These are phyloP conservation scores for Bombyx mandarina DNA, from an alignment of 1,140 invertebrate species.

Conservation along the genomic window DNA sequence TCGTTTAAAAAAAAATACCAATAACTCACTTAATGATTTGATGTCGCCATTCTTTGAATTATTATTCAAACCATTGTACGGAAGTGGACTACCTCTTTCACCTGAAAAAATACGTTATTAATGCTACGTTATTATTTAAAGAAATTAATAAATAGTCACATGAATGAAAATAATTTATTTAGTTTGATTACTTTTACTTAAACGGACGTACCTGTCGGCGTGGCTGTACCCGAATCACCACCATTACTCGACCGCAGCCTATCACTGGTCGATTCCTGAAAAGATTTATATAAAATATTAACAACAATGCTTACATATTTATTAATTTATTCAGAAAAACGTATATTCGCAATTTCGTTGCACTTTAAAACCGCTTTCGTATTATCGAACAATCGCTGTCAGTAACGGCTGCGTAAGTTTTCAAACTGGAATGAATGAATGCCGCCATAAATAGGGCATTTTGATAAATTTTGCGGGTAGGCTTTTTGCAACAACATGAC, in stretches of 20 bases:
- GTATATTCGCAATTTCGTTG: no score
- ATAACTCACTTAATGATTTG: constrained; percentile 51
- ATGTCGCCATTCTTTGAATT: constrained; percentile 45
- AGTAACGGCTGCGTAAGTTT: no score
- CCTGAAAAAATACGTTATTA: constrained; percentile 16
- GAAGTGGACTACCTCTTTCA: constrained; percentile 27
- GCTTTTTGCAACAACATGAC: no score
- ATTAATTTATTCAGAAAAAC: no score
- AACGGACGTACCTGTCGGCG: constrained; percentile 30
- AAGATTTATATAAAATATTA: constrained; percentile 7
- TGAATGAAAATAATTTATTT: no score
- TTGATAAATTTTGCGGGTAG: no score
- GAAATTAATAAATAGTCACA: no score
- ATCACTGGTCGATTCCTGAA: constrained; percentile 37
- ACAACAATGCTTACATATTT: background rate
- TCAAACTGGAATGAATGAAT: no score
- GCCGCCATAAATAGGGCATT: no score
- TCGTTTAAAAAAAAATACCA: background rate
- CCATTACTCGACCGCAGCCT: constrained; percentile 16
- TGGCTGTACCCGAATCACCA: constrained; percentile 33
- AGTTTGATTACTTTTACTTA: background rate
- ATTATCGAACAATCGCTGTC: no score
- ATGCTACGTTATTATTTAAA: no score
- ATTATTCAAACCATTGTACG: constrained; percentile 20
- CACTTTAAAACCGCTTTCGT: no score